A percentile compares a stretch with the other conserved stretches of the same genome.
These are phyloP conservation scores for Podarcis raffonei DNA, from an alignment of 2,113 vertebrate species.

Conservation along the genomic window DNA sequence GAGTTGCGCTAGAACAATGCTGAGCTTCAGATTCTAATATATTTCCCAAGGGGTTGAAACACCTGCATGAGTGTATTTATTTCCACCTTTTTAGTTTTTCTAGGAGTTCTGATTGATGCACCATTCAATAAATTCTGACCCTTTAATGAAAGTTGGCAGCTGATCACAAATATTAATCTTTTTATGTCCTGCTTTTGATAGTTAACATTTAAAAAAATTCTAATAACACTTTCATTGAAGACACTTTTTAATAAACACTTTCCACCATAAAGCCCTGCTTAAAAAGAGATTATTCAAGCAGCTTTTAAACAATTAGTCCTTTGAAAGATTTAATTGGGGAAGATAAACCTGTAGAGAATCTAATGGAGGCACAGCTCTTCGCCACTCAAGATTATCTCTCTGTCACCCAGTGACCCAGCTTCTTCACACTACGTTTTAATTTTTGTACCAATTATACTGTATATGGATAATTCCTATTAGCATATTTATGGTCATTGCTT, in stretches of 20 bases:
- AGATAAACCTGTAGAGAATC: slow-evolving; percentile 80
- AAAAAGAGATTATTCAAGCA: slow-evolving; percentile 72
- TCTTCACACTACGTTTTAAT: slow-evolving; percentile 85
- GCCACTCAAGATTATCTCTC: slow-evolving; percentile 86
- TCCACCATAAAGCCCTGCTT: slow-evolving; percentile 62
- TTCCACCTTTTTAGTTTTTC: slow-evolving; percentile 7
- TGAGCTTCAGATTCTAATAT: background rate
- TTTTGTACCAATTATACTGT: slow-evolving; percentile 87
- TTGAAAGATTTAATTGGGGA: slow-evolving; percentile 75
- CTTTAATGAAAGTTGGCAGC: slow-evolving; percentile 43
- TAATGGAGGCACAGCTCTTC: slow-evolving; percentile 79
- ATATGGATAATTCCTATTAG: slow-evolving; percentile 96
- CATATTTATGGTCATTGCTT: slow-evolving; percentile 99
- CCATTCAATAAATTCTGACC: slow-evolving; percentile 4
- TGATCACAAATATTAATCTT: slow-evolving; percentile 61
- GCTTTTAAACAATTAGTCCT: slow-evolving; percentile 80
- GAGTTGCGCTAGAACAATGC: background rate
- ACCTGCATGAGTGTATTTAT: slow-evolving; percentile 1
- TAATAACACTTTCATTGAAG: slow-evolving; percentile 66
- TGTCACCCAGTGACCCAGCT: slow-evolving; percentile 81
- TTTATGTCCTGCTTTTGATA: slow-evolving; percentile 53
- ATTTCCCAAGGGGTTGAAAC: slow-evolving; percentile 6
- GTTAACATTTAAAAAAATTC: slow-evolving; percentile 67
- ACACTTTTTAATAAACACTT: slow-evolving; percentile 66
- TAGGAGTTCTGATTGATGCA: slow-evolving; percentile 23